phyloP scores from a whole-genome alignment of 1,140 invertebrate species.

The Drosophila equinoxialis region DNA sequence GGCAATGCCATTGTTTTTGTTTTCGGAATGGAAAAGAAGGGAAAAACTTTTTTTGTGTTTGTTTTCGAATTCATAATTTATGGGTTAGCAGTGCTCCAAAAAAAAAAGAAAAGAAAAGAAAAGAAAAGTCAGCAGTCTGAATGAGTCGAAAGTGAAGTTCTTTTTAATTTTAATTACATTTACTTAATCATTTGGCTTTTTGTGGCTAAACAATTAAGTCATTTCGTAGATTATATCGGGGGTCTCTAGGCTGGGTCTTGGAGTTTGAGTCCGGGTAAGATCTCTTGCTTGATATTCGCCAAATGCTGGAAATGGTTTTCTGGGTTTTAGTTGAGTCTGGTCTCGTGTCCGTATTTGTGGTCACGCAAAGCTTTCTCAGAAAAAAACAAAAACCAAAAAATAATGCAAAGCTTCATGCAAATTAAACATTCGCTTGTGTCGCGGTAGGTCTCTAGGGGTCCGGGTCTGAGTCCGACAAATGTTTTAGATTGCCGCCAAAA shows the following conservation, averaged over 20 bases:
- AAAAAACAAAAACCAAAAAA: neutral
- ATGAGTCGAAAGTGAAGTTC: constrained; percentile 56
- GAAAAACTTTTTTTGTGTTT: constrained; percentile 48
- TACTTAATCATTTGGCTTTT: constrained; percentile 9
- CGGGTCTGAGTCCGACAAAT: constrained; percentile 39
- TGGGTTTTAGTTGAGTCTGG: constrained; percentile 15
- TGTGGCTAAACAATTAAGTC: constrained; percentile 50
- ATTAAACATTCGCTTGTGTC: constrained; percentile 27
- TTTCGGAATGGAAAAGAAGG: constrained; percentile 33
- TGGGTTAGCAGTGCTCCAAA: constrained; percentile 62
- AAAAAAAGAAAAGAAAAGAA: neutral
- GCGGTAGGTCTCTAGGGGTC: constrained; percentile 37
- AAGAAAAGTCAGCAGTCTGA: constrained; percentile 31
- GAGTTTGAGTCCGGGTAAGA: neutral
- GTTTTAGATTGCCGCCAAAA: constrained; percentile 47
- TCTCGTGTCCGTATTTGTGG: constrained; percentile 55
- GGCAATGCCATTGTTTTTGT: constrained; percentile 57
- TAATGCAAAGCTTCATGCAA: constrained; percentile 50
- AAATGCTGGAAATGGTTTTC: neutral
- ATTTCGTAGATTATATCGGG: constrained; percentile 52
- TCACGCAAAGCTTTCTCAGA: constrained; percentile 63
- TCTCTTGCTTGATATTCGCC: too few relatives aligned
- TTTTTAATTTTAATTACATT: constrained; percentile 51
- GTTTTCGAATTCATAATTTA: constrained; percentile 70
- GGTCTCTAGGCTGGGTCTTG: neutral